Percentiles rank a stretch among this genome's conserved stretches.
Conservation (phyloP, 2,113 vertebrate genomes). For the Callithrix jacchus region DNA sequence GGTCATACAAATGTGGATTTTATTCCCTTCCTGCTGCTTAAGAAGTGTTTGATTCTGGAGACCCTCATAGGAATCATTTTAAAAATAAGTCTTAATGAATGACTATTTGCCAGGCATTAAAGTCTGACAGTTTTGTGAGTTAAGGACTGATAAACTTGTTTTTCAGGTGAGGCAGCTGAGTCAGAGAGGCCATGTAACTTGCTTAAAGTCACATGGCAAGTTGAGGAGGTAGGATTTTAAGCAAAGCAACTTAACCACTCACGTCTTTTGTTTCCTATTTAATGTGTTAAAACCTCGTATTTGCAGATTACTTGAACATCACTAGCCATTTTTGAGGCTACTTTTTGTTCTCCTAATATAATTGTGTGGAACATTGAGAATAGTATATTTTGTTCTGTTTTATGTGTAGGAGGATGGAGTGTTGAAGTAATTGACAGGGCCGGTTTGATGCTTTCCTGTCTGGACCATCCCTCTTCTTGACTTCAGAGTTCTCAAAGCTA, state of each 20-base stretch:
- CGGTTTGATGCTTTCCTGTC: neutral
- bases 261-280: neutral
- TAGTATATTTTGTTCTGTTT: slow-evolving; percentile 16
- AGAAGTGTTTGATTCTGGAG: neutral
- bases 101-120: neutral
- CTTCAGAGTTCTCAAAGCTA: neutral
- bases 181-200: neutral
- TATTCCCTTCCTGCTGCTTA: neutral
- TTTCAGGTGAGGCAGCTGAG: neutral
- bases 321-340: neutral
- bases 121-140: neutral
- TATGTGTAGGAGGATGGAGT: neutral
- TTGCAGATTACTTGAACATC: neutral
- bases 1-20: neutral
- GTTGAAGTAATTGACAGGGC: neutral
- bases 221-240: neutral
- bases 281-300: neutral
- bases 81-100: neutral
- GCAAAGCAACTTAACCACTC: neutral
- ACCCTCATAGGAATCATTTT: neutral
- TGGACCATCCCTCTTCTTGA: neutral
- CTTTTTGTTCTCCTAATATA: neutral
- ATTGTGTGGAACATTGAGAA: neutral
- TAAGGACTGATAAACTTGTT: neutral
- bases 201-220: neutral